These are phyloP conservation scores for Papilio gigon DNA, from an alignment of 2,888 invertebrate species.

Conservation along the genomic window DNA sequence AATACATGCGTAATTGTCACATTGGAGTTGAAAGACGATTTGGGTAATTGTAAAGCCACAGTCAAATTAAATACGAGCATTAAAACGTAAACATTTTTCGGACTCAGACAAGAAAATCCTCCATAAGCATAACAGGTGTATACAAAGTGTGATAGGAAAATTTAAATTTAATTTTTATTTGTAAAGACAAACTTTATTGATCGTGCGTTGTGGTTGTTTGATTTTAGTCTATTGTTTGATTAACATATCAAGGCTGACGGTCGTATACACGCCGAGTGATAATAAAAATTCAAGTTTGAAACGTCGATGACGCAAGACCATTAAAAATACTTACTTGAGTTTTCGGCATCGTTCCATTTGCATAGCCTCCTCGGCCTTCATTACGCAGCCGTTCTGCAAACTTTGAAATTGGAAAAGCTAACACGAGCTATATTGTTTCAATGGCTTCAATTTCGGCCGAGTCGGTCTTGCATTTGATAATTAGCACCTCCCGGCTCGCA, in stretches of 20 bases:
- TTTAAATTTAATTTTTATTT: slow-evolving; percentile 58
- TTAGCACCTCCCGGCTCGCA: slow-evolving; percentile 76
- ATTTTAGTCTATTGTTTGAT: slow-evolving; percentile 80
- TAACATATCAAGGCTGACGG: slow-evolving; percentile 80
- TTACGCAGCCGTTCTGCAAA: slow-evolving; percentile 81
- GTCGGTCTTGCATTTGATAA: slow-evolving; percentile 80
- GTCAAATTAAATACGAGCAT: neutral
- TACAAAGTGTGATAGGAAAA: slow-evolving; percentile 58
- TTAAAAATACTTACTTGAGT: slow-evolving; percentile 78
- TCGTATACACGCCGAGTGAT: slow-evolving; percentile 80
- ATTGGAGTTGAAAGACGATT: neutral
- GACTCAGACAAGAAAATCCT: slow-evolving; percentile 6
- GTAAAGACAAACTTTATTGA: slow-evolving; percentile 72
- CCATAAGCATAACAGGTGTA: slow-evolving; percentile 13
- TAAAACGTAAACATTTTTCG: slow-evolving; percentile 7
- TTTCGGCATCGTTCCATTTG: slow-evolving; percentile 81
- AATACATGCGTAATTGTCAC: neutral
- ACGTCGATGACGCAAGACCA: slow-evolving; percentile 80
- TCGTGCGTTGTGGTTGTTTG: slow-evolving; percentile 75
- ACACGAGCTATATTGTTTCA: slow-evolving; percentile 80
- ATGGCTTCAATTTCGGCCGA: slow-evolving; percentile 79
- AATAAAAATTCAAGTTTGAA: slow-evolving; percentile 83
- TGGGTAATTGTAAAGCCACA: neutral
- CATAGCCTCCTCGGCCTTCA: slow-evolving; percentile 78
- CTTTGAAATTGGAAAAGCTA: slow-evolving; percentile 80